Evolutionary conservation across 2,888 invertebrate genomes (phyloP).

Genomic region (Conops quadrifasciatus): DNA sequence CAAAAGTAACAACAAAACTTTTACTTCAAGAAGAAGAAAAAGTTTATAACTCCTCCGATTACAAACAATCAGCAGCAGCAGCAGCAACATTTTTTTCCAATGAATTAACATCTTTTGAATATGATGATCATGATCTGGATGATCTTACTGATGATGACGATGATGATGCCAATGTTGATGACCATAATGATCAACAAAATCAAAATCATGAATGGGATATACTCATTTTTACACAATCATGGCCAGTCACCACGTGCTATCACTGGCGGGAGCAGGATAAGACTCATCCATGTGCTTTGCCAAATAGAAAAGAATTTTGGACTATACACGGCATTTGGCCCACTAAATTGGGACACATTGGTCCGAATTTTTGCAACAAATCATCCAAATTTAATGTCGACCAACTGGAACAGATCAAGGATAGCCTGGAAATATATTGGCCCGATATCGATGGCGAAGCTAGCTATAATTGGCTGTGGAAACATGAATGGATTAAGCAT

Average conservation of each 20-base stretch:
- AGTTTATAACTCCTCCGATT: conserved; percentile 22
- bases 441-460: conserved; percentile 71
- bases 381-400: conserved; percentile 73
- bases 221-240: conserved; percentile 81
- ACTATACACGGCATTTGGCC: conserved; percentile 88
- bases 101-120: conserved; percentile 45
- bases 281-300: conserved; percentile 72
- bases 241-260: conserved; percentile 79
- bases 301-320: conserved; percentile 72
- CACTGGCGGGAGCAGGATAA: conserved; percentile 73
- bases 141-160: conserved; percentile 40
- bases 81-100: conserved; percentile 45
- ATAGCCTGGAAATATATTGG: conserved; percentile 73
- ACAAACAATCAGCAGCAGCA: conserved; percentile 36
- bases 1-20: not conserved
- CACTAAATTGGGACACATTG: conserved; percentile 72
- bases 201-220: conserved; percentile 72
- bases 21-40: not conserved
- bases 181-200: conserved; percentile 34
- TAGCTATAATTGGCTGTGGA: conserved; percentile 71
- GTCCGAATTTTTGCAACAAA: conserved; percentile 77
- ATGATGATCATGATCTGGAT: conserved; percentile 45
- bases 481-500: conserved; percentile 85
- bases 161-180: conserved; percentile 42
- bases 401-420: conserved; percentile 69